Conservation (phyloP, 1,140 invertebrate genomes). For the Nephotettix cincticeps region DNA sequence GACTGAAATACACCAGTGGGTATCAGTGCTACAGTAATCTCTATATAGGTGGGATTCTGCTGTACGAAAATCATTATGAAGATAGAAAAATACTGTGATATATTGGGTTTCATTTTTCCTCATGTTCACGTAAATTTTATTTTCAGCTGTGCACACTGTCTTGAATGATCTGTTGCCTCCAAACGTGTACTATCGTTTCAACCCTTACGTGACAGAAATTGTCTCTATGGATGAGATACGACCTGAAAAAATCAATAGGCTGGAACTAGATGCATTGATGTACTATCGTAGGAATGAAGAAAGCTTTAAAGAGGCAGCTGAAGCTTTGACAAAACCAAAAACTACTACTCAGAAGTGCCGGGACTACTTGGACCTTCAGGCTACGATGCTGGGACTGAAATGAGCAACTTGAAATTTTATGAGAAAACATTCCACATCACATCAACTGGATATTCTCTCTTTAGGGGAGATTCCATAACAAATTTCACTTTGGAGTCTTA, state of each 20-base stretch:
- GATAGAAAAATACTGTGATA: too few species aligned
- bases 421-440: too few species aligned
- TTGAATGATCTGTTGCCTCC: conserved; percentile 79
- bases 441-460: too few species aligned
- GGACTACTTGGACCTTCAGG: conserved; percentile 52
- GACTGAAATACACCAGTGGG: too few species aligned
- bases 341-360: conserved; percentile 46
- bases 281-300: conserved; percentile 77
- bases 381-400: conserved; percentile 41
- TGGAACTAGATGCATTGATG: conserved; percentile 67
- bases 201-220: conserved; percentile 84
- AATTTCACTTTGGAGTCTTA: too few species aligned
- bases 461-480: too few species aligned
- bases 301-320: conserved; percentile 62
- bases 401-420: not conserved
- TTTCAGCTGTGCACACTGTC: conserved; percentile 73
- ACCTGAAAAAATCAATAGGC: conserved; percentile 60
- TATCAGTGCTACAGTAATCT: too few species aligned
- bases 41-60: too few species aligned
- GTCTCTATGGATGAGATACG: conserved; percentile 81
- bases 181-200: conserved; percentile 83
- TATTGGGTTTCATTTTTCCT: too few species aligned
- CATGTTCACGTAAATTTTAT: too few species aligned
- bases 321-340: conserved; percentile 51
- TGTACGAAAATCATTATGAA: too few species aligned